Evolutionary conservation across 2,797 vertebrate genomes (phyloP), one percentile per base, ranked within the genome.

Genomic region (Saguinus oedipus): DNA sequence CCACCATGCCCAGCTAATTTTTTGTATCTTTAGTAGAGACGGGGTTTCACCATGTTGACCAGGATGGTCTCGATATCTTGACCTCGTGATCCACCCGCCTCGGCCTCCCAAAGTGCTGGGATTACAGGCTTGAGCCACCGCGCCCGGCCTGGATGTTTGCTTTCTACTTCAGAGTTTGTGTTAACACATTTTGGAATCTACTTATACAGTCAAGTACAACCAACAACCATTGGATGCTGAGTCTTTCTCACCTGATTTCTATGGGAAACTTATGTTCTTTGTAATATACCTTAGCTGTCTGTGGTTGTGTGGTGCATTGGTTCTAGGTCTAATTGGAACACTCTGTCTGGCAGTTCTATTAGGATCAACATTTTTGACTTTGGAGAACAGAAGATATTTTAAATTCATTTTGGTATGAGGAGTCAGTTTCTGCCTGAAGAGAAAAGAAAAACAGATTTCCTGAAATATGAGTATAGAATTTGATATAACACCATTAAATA

Each of bases 221-320:
- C 14, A 74, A 68, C 5, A 75, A 39, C 19, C 20, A 76, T 59
- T 92, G 80, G 87, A 87, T 86, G 27, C 4, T 64, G 86, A 64
- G 86, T 90, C 70, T 97, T 94, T 84, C 90, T 90, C 24, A 94
- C 42, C 33, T 84, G 68, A 85, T 75, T 80, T 88, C 64, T 83
- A n/a, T 48, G 78, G 19, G 82, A 90, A 20, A 17, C 12, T 70
- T 88, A 48, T 55, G 64, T 72, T 88, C 36, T 44, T 79, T 88
- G 2, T 81, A 93, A 80, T 87, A 48, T 3, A 74, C 33, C 70
- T 33, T 64, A n/a, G 15, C 46, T 64, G 42, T 27, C 48, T 48
- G 17, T 83, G 30, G 19, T 36, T 88, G 2, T 75, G 75, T 42
- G 20, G 59, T 80, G 90, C 24, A 88, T 93, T 76, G 22, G n/a